Evolutionary conservation across 2,113 vertebrate genomes (phyloP).

Genomic region (Mus pahari): DNA sequence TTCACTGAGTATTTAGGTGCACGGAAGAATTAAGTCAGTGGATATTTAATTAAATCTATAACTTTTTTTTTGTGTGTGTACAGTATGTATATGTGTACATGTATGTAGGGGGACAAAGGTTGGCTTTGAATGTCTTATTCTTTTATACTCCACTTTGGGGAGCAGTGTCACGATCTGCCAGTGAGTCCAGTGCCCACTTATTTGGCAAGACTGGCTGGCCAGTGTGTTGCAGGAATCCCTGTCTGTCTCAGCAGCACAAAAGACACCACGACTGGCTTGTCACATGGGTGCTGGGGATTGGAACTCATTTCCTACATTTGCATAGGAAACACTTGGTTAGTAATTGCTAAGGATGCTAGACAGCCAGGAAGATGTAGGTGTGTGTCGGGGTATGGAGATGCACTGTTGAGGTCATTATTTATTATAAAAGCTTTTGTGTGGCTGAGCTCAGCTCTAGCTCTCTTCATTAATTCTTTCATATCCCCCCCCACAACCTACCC

Average conservation of each 20-base stretch:
- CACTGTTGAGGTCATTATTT: background rate
- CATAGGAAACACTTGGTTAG: background rate
- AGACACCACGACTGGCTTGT: background rate
- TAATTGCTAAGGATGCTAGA: background rate
- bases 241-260: background rate
- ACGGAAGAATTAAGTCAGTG: background rate
- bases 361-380: background rate
- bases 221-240: background rate
- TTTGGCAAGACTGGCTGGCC: background rate
- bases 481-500: background rate
- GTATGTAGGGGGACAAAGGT: background rate
- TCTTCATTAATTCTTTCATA: background rate
- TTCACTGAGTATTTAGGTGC: background rate
- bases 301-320: background rate
- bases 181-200: background rate
- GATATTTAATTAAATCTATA: background rate
- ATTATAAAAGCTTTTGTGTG: background rate
- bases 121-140: background rate
- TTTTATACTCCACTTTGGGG: background rate
- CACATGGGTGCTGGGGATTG: background rate
- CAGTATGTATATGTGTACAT: background rate
- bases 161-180: background rate
- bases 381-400: background rate
- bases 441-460: too few relatives aligned
- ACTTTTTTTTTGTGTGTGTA: background rate